A percentile compares a stretch with the other conserved stretches of the same genome.
phyloP scores from a whole-genome alignment of 2,888 invertebrate genomes.

The Phyto melanocephala region DNA sequence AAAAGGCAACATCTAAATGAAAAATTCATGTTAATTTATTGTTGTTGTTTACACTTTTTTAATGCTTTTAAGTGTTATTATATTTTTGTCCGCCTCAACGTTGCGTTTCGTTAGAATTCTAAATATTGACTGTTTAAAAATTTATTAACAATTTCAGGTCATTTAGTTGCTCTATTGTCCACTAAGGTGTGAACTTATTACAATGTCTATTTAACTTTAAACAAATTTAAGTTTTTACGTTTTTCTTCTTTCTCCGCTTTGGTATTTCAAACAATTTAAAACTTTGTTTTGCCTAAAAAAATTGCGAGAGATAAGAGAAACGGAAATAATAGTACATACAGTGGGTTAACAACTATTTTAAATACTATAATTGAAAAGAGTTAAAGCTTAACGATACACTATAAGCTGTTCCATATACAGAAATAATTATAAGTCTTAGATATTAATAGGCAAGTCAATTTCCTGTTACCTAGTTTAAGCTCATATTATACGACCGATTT shows the following conservation, averaged over 20 bases:
- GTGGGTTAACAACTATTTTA: not conserved
- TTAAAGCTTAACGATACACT: too few species aligned
- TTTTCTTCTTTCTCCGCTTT: not conserved
- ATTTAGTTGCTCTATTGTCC: conserved; percentile 48
- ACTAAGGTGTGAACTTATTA: conserved; percentile 61
- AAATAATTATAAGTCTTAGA: too few species aligned
- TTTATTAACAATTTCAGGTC: conserved; percentile 35
- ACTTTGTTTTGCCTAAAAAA: conserved; percentile 48
- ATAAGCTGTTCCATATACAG: too few species aligned
- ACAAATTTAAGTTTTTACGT: not conserved
- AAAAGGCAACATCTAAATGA: not conserved
- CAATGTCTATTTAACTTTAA: conserved; percentile 49
- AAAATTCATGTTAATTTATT: conserved; percentile 25
- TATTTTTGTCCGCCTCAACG: conserved; percentile 18
- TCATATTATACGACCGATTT: too few species aligned
- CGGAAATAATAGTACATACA: conserved; percentile 15
- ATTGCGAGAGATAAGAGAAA: not conserved
- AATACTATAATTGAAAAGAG: too few species aligned
- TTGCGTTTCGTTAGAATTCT: conserved; percentile 45
- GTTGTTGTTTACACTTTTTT: not conserved
- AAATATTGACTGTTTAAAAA: conserved; percentile 48
- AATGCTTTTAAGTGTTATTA: not conserved
- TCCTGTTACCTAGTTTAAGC: too few species aligned
- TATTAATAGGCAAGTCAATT: too few species aligned
- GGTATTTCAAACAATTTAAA: conserved; percentile 55